A percentile compares a stretch with the other conserved stretches of the same genome.
Evolutionary conservation across 2,797 vertebrate genomes (phyloP).

Genomic region (Catamblyrhynchus diadema): DNA sequence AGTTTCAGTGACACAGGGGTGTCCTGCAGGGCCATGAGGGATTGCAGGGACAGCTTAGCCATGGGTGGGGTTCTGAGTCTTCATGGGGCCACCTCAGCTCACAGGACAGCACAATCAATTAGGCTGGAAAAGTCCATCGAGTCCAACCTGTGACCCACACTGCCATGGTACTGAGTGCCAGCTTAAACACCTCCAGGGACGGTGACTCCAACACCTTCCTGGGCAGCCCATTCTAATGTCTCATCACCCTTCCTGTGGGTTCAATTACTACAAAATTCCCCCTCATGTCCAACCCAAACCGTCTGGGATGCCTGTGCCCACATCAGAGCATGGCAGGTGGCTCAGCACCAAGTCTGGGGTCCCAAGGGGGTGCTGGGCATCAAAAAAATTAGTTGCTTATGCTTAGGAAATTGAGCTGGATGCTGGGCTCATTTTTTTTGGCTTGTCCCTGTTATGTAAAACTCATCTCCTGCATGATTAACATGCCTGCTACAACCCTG

Average conservation of each 20-base stretch:
- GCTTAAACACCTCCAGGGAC: background rate
- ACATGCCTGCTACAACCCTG: accelerated
- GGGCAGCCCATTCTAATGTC: background rate
- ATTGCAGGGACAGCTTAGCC: accelerated
- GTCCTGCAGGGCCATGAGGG: accelerated
- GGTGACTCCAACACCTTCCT: background rate
- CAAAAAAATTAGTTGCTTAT: accelerated
- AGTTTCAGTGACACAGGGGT: background rate
- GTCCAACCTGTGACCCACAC: accelerated
- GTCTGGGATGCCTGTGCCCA: accelerated
- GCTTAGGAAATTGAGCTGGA: background rate
- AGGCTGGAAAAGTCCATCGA: accelerated
- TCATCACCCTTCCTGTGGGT: too few species aligned
- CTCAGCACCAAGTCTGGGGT: accelerated
- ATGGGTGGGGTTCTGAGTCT: background rate
- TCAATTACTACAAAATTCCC: background rate
- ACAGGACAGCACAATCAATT: too few species aligned
- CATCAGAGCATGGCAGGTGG: accelerated
- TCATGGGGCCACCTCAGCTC: background rate
- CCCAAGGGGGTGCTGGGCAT: accelerated
- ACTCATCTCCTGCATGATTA: background rate
- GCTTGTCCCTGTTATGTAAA: accelerated
- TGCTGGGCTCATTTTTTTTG: background rate
- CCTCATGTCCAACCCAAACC: accelerated
- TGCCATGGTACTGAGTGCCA: background rate